Conservation (phyloP, 2,113 vertebrate genomes). For the Thryonomys swinderianus region DNA sequence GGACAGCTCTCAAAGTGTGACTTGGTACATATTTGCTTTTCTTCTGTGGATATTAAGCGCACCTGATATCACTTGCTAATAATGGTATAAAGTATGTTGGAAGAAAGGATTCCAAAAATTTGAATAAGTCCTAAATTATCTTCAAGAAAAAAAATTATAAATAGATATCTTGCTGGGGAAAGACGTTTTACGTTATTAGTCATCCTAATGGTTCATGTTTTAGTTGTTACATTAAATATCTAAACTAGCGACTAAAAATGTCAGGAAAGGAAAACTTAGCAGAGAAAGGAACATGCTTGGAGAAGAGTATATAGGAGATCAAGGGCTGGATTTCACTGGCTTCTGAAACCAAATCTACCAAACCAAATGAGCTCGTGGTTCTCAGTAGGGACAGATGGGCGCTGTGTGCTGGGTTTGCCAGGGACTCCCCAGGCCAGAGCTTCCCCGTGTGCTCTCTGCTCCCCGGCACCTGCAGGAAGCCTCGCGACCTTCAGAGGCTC, state of each 20-base stretch:
- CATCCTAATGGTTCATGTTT: slow-evolving; percentile 6
- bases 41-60: not conserved
- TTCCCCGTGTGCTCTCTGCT: fast-evolving
- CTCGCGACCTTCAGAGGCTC: not conserved
- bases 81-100: not conserved
- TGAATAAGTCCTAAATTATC: slow-evolving; percentile 40
- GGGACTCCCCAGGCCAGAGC: not conserved
- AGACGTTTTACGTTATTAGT: slow-evolving; percentile 43
- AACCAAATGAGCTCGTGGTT: too few species aligned
- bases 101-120: not conserved
- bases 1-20: not conserved
- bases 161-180: not conserved
- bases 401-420: not conserved
- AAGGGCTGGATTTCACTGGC: not conserved
- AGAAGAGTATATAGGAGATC: not conserved
- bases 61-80: not conserved
- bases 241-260: slow-evolving; percentile 26
- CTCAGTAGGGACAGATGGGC: fast-evolving
- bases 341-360: not conserved
- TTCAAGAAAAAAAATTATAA: slow-evolving; percentile 23
- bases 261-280: not conserved
- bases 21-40: not conserved
- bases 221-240: slow-evolving; percentile 1
- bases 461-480: not conserved
- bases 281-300: not conserved